A percentile compares a stretch with the other conserved stretches of the same genome.
These are phyloP conservation scores for Bactericera cockerelli DNA, from an alignment of 1,140 invertebrate genomes.

Conservation along the genomic window DNA sequence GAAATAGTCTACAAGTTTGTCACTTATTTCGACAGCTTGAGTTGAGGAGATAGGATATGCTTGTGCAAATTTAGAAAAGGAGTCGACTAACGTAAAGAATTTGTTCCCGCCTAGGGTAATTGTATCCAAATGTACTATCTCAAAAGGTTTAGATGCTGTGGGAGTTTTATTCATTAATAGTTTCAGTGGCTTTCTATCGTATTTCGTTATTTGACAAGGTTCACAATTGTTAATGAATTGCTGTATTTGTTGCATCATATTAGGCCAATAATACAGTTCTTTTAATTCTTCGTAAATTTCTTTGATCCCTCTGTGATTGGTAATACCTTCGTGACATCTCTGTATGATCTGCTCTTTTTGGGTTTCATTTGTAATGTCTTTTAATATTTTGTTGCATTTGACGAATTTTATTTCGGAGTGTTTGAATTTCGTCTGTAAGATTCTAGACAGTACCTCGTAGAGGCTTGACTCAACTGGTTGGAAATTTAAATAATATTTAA, in stretches of 20 bases:
- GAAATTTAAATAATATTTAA: background rate
- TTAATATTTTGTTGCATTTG: background rate
- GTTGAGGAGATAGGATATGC: background rate
- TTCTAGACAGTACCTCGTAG: background rate
- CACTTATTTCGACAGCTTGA: background rate
- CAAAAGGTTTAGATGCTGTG: background rate
- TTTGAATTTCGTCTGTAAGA: background rate
- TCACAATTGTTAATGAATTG: conserved; percentile 1
- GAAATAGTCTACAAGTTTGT: background rate
- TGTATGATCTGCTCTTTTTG: background rate
- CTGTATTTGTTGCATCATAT: background rate
- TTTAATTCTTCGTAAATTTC: background rate
- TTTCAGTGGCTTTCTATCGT: background rate
- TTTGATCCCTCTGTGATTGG: background rate
- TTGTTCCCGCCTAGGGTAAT: background rate
- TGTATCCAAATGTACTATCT: background rate
- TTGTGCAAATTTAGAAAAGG: conserved; percentile 6
- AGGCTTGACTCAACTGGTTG: background rate
- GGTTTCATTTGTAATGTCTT: background rate
- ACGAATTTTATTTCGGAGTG: background rate
- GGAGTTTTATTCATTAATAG: background rate
- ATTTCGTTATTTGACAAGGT: background rate
- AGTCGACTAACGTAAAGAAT: background rate
- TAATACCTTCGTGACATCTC: background rate
- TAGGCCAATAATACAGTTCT: conserved; percentile 6